Base-by-base conservation (phyloP, 2,113 vertebrate species). In the Crotophaga sulcirostris region DNA sequence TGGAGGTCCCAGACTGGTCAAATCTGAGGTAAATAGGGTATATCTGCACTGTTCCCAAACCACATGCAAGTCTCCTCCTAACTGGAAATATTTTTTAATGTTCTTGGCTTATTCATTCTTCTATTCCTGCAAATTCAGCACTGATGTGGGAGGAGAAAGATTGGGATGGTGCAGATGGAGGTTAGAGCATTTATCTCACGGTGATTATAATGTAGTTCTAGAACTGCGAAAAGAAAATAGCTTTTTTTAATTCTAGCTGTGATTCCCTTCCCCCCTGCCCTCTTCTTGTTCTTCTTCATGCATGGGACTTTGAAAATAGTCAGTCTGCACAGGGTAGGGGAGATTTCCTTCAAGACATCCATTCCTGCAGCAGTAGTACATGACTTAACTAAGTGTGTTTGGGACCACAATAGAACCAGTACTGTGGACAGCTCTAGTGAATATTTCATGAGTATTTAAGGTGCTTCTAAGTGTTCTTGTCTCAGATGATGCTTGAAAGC, bases 401-500 rank as follows among this genome's bases (percentile, higher is more conserved):
- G 89, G 69, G 76, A 83, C 29, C 52, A 67, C 72, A 83, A 66
- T 20, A 80, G 40, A 66, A 68, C 63, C 25, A 67, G 38, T 85
- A 21, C 13, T 74, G 25, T 86, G 80, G 64, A 55, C 67, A 87
- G 81, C 42, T 94, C 40, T 73, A 26, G 68, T 94, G 93, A 87
- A 94, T 88, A 75, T 75, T 44, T 58, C 20, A 81, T 91, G 85
- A 77, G 78, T 78, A 89, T 93, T 74, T 83, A 84, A 84, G 90
- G 87, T 94, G 47, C 68, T 73, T 91, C 73, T 85, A 47, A 87
- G 84, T 93, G 74, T 87, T 80, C 28, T 44, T 92, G 75, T 78
- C 91, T 95, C 63, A 31, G 82, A 82, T 78, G 69, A 49, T 92
- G 69, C 93, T 96, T 96, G 94, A 96, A 92, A 93, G 88, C 78